Evolutionary conservation across 2,113 vertebrate species (phyloP).

Genomic region (Ahaetulla prasina): DNA sequence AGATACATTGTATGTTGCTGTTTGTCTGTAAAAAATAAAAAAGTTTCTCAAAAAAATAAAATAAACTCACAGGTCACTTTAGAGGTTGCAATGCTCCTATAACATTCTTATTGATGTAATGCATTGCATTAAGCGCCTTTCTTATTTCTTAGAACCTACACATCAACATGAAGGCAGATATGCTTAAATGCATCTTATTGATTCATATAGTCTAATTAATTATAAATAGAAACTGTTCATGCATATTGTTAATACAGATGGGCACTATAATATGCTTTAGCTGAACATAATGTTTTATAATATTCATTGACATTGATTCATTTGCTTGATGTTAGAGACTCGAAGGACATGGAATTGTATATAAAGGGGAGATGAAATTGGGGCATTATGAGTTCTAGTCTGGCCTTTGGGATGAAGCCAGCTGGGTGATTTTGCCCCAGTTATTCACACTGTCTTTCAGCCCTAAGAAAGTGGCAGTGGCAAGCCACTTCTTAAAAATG

Average conservation of each 20-base stretch:
- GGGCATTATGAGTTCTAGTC: neutral
- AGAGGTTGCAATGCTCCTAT: neutral
- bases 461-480: neutral
- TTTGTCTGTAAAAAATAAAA: too few relatives aligned
- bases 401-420: neutral
- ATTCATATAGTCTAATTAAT: neutral
- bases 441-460: neutral
- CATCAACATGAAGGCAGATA: neutral
- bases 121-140: neutral
- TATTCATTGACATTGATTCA: neutral
- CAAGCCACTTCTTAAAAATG: neutral
- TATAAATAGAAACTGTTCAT: neutral
- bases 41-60: too few relatives aligned
- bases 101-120: neutral
- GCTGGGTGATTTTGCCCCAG: neutral
- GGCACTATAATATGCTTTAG: neutral
- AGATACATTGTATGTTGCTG: too few relatives aligned
- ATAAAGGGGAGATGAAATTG: neutral
- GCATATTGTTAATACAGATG: neutral
- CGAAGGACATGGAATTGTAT: neutral
- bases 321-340: neutral
- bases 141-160: neutral
- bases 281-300: neutral
- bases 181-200: constrained; percentile 11
- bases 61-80: neutral